These are phyloP conservation scores for Drosophila glabriapex DNA, from an alignment of 2,888 invertebrate species.

Conservation along the genomic window DNA sequence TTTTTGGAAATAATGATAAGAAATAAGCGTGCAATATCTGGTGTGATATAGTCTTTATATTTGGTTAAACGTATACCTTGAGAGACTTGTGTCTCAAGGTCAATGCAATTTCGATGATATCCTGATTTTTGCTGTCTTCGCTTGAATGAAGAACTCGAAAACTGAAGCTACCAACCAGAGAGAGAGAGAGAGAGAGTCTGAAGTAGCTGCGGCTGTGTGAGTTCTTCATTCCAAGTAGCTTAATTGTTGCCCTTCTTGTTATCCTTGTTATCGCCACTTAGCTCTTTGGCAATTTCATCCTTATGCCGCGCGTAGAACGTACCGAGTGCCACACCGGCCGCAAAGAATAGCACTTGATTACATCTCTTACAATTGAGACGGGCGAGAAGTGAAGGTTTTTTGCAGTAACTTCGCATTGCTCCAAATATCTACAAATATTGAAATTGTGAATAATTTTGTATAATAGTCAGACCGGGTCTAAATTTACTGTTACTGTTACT, in stretches of 20 bases:
- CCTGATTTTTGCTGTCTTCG: neutral
- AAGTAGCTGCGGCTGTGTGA: neutral
- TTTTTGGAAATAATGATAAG: slow-evolving; percentile 38
- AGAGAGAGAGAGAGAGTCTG: neutral
- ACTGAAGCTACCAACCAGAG: neutral
- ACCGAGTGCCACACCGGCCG: neutral
- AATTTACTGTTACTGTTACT: neutral
- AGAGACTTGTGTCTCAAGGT: neutral
- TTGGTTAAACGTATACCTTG: neutral
- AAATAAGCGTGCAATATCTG: neutral
- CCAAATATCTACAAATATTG: neutral
- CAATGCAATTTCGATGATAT: neutral
- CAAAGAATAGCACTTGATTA: slow-evolving; percentile 7
- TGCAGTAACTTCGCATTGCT: neutral
- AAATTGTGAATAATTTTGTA: neutral
- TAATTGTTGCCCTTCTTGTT: neutral
- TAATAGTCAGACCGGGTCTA: neutral
- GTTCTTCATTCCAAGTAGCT: neutral
- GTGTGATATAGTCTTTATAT: neutral
- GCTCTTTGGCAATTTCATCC: neutral
- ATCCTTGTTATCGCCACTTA: neutral
- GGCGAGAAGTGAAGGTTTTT: neutral
- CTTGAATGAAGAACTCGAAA: neutral
- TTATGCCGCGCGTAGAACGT: neutral
- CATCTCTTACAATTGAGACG: slow-evolving; percentile 5